Conservation (phyloP, 1,140 invertebrate species). For the Orussus abietinus region DNA sequence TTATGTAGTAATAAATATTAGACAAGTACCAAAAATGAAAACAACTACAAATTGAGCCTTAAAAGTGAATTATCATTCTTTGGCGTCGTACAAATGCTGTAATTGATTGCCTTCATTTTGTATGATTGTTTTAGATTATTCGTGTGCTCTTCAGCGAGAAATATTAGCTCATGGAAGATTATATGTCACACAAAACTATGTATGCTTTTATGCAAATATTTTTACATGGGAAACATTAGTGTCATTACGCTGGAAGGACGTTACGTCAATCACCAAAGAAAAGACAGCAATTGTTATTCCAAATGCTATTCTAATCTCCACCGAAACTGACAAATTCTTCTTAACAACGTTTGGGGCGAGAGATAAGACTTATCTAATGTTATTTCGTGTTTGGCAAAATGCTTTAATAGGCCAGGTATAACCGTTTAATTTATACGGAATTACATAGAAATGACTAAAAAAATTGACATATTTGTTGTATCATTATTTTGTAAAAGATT, state of each 20-base stretch:
- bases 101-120: too few relatives aligned
- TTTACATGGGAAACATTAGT: conserved; percentile 90
- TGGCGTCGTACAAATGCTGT: too few relatives aligned
- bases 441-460: too few relatives aligned
- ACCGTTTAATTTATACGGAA: too few relatives aligned
- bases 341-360: conserved; percentile 88
- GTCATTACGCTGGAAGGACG: conserved; percentile 80
- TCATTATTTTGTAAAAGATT: too few relatives aligned
- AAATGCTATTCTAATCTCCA: conserved; percentile 87
- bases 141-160: conserved; percentile 91
- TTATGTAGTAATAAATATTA: too few relatives aligned
- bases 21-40: too few relatives aligned
- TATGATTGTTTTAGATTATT: conserved; percentile 73
- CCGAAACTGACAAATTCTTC: conserved; percentile 83
- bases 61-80: conserved; percentile 8
- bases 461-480: conserved; percentile 16
- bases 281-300: conserved; percentile 91
- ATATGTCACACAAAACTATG: conserved; percentile 89
- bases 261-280: conserved; percentile 89
- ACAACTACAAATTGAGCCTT: too few relatives aligned
- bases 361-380: conserved; percentile 91
- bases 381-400: conserved; percentile 95
- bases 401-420: conserved; percentile 82
- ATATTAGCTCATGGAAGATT: conserved; percentile 89
- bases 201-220: conserved; percentile 95